These are phyloP conservation scores for Orchesella cincta DNA, from an alignment of 1,140 invertebrate genomes.

Conservation along the genomic window DNA sequence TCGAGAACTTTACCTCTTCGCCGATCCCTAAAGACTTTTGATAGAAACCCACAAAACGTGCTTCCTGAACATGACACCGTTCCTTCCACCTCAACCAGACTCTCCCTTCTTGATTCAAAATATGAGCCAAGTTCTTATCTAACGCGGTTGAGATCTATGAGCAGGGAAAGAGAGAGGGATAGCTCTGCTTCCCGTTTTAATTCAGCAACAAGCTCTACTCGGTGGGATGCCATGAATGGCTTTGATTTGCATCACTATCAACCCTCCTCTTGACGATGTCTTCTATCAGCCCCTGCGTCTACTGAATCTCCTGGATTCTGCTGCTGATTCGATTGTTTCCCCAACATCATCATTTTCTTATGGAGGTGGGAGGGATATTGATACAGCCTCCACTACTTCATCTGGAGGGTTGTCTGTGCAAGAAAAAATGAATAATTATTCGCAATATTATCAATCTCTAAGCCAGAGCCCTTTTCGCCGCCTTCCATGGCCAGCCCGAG, in stretches of 20 bases:
- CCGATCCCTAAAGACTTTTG: constrained; percentile 12
- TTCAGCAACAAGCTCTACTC: no score
- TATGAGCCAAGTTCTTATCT: neutral
- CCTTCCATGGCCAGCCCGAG: constrained; percentile 35
- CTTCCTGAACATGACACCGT: constrained; percentile 2
- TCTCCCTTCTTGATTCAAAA: neutral
- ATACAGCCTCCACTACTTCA: neutral
- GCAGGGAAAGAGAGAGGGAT: neutral
- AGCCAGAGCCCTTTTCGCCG: constrained; percentile 32
- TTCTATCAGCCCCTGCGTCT: no score
- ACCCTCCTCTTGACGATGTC: neutral
- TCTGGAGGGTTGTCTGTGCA: constrained; percentile 34
- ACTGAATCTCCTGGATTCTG: no score
- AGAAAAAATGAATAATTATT: constrained; percentile 48
- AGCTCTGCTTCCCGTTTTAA: neutral
- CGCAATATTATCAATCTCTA: constrained; percentile 41
- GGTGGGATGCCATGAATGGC: no score
- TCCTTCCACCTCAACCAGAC: neutral
- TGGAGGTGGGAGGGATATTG: neutral
- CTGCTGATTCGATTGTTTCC: no score
- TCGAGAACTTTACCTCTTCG: constrained; percentile 22
- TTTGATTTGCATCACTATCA: no score
- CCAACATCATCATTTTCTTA: neutral
- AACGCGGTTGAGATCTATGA: neutral
- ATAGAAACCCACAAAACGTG: neutral